These are phyloP conservation scores for Parotocinclus haroldoi DNA, from an alignment of 2,797 vertebrate species.

Conservation along the genomic window DNA sequence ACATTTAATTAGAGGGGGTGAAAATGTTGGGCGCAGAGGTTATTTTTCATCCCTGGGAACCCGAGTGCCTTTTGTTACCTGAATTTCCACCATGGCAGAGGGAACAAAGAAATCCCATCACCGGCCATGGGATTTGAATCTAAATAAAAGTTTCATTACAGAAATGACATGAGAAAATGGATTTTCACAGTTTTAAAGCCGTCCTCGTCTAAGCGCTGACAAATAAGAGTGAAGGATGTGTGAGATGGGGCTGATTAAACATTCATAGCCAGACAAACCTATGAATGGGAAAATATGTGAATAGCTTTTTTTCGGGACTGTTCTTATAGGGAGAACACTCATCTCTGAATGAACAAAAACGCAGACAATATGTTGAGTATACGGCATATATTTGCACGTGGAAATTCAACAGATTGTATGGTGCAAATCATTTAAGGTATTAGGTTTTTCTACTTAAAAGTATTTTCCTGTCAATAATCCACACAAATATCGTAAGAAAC, in stretches of 20 bases:
- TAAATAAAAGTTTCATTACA: slow-evolving; percentile 44
- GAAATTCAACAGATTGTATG: too few relatives aligned
- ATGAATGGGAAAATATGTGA: too few relatives aligned
- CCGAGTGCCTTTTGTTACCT: slow-evolving; percentile 39
- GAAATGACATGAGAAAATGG: slow-evolving; percentile 27
- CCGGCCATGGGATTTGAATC: slow-evolving; percentile 6
- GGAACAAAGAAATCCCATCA: slow-evolving; percentile 46
- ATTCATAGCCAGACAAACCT: slow-evolving; percentile 27
- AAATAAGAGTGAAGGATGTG: slow-evolving; percentile 42
- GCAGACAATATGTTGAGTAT: too few relatives aligned
- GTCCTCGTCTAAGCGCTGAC: slow-evolving; percentile 27
- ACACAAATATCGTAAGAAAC: slow-evolving; percentile 25
- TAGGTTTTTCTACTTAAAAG: slow-evolving; percentile 33
- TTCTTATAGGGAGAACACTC: too few relatives aligned
- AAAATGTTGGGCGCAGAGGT: slow-evolving; percentile 15
- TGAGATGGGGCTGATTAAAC: slow-evolving; percentile 47
- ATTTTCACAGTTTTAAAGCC: slow-evolving; percentile 16
- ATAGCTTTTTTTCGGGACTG: too few relatives aligned
- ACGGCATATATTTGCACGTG: too few relatives aligned
- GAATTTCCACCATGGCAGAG: slow-evolving; percentile 5
- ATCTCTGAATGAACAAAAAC: too few relatives aligned
- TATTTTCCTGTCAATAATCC: not conserved
- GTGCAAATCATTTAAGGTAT: slow-evolving; percentile 10
- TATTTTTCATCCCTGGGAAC: slow-evolving; percentile 33
- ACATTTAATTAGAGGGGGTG: slow-evolving; percentile 22